Evolutionary conservation across 2,797 vertebrate genomes (phyloP), one percentile per base, ranked within the genome.

Genomic region (Esox masquinongy): DNA sequence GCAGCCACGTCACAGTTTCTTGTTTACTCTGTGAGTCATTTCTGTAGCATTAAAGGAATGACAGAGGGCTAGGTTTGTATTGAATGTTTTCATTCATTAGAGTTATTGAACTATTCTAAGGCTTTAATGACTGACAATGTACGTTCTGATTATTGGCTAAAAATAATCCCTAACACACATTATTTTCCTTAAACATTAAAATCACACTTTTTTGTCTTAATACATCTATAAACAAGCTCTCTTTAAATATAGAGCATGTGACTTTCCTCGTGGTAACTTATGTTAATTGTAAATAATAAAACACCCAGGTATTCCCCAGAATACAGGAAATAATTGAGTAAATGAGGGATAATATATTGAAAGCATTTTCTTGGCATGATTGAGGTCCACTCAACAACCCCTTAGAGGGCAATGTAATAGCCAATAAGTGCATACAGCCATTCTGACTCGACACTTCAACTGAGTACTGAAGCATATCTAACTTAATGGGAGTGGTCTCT

Each of bases 1-100:
- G 61, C 70, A 15, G 36, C 73, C 71, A 53, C 7, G 26, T 84
- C 74, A 70, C 68, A 5, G 51, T 74, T 81, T 78, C 34, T 59
- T 53, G 69, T 53, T 81, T 68, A 75, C 77, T 83, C 31, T 67
- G 72, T 92, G 91, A 91, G 80, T 90, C 84, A 89, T 77, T 72
- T 70, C 56, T 78, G 64, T 74, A 80, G 80, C 73, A 88, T 86
- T 75, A 73, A 6, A 82, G 82, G 81, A 92, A 87, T 86, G 83
- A 74, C 70, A 85, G 34, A 76, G 76, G 49, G 29, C 47, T 64
- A 68, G 19, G 69, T 79, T 80, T 68, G 3, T 69, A 72, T 50
- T 79, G 59, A 47, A 36, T 68, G 66, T 56, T 64, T 71, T 50
- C 61, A 73, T 59, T 70, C 79, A 74, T 82, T 51, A 50, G 64